phyloP scores from a whole-genome alignment of 92 coral and sea anemone genomes.

The Diadumene lineata region DNA sequence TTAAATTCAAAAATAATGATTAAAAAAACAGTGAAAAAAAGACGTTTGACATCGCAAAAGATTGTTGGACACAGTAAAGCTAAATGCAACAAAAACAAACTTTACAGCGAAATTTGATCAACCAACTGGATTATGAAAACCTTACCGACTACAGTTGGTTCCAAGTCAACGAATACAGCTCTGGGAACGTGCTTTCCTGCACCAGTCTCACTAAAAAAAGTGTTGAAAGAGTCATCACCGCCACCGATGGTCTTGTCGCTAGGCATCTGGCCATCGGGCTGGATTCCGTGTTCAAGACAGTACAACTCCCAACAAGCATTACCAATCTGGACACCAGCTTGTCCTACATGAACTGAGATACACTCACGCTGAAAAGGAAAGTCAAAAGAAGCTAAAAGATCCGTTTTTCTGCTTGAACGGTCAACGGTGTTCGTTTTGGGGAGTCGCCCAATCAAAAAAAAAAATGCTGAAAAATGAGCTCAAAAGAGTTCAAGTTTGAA shows the following conservation, averaged over 20 bases:
- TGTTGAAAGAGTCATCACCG: constrained; percentile 73
- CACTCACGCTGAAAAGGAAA: constrained; percentile 50
- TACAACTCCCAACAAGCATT: constrained; percentile 92
- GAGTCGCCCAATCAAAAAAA: too few species aligned
- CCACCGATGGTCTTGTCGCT: constrained; percentile 68
- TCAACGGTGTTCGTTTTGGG: too few species aligned
- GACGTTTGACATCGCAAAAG: too few species aligned
- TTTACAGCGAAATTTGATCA: too few species aligned
- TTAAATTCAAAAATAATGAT: too few species aligned
- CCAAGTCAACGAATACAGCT: constrained; percentile 66
- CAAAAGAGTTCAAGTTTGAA: not conserved
- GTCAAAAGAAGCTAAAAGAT: not conserved
- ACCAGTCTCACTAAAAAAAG: constrained; percentile 85
- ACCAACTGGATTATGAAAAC: not conserved
- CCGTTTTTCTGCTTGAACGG: not conserved
- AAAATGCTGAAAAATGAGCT: not conserved
- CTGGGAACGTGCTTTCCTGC: constrained; percentile 79
- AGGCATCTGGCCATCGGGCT: constrained; percentile 94
- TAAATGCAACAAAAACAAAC: too few species aligned
- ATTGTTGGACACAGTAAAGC: too few species aligned
- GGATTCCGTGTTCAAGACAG: constrained; percentile 91
- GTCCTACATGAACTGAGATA: constrained; percentile 85
- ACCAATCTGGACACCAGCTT: constrained; percentile 90
- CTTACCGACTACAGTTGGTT: constrained; percentile 61
- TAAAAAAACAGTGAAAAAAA: too few species aligned